Evolutionary conservation across 2,888 invertebrate species (phyloP).

Genomic region (Stictocephala bisonia): DNA sequence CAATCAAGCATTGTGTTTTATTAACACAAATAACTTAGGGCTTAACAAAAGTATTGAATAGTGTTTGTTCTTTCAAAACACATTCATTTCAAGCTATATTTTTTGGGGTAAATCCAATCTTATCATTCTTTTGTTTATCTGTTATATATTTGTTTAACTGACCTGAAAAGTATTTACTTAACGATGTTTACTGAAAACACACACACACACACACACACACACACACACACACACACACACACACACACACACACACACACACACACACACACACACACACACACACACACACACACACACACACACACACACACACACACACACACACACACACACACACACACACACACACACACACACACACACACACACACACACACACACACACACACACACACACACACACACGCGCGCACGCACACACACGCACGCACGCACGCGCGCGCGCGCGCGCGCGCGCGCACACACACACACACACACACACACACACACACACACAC

Average conservation of each 20-base stretch:
- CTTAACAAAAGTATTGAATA: no score
- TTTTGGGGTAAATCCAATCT: no score
- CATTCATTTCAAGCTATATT: no score
- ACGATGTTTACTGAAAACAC: neutral
- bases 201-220: neutral
- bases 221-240: slow-evolving; percentile 9
- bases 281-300: slow-evolving; percentile 9
- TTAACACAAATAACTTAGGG: no score
- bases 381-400: slow-evolving; percentile 9
- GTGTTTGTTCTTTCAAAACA: no score
- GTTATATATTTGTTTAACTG: no score
- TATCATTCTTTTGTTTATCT: no score
- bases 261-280: slow-evolving; percentile 13
- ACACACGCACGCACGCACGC: neutral
- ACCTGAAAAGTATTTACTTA: no score
- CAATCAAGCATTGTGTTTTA: no score
- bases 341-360: slow-evolving; percentile 2
- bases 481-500: slow-evolving; percentile 13
- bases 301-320: slow-evolving; percentile 2
- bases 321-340: slow-evolving; percentile 3
- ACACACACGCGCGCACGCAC: slow-evolving; percentile 1
- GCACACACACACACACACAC: slow-evolving; percentile 3
- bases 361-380: neutral
- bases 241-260: slow-evolving; percentile 13
- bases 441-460: neutral